A percentile compares a stretch with the other conserved stretches of the same genome.
These are phyloP conservation scores for Acrobasis consociella DNA, from an alignment of 2,888 invertebrate species.

Conservation along the genomic window DNA sequence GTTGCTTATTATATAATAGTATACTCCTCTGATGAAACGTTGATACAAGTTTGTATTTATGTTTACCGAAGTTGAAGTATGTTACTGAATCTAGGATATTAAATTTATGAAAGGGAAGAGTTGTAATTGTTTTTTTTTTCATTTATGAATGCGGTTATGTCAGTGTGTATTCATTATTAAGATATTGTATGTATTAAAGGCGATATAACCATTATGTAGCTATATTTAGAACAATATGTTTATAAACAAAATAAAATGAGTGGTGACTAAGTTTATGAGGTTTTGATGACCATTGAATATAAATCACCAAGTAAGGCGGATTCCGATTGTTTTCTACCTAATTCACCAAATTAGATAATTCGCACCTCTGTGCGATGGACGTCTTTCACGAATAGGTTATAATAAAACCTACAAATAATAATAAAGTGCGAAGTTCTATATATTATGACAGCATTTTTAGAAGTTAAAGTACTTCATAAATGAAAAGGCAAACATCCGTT, in stretches of 20 bases:
- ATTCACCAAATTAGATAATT: conserved; percentile 22
- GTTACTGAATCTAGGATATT: too few relatives aligned
- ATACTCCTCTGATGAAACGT: too few relatives aligned
- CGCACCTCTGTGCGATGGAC: conserved; percentile 19
- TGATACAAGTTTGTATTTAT: too few relatives aligned
- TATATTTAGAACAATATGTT: neutral
- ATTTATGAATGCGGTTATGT: neutral
- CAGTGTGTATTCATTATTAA: too few relatives aligned
- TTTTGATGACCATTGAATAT: conserved; percentile 4
- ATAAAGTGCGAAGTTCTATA: conserved; percentile 21
- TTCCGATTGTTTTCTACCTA: conserved; percentile 18
- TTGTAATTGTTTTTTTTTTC: too few relatives aligned
- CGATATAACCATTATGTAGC: too few relatives aligned
- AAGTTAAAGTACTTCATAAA: conserved; percentile 16
- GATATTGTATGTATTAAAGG: too few relatives aligned
- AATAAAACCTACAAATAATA: conserved; percentile 21
- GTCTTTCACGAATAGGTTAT: conserved; percentile 22
- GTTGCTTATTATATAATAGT: too few relatives aligned
- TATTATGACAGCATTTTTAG: conserved; percentile 14
- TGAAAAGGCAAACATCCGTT: conserved; percentile 7
- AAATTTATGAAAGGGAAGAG: too few relatives aligned
- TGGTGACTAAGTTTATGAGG: conserved; percentile 1
- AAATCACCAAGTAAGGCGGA: conserved; percentile 10
- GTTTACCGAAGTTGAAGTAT: too few relatives aligned
- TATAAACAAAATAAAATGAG: neutral